phyloP scores from a whole-genome alignment of 2,797 vertebrate genomes.

The Xerus rutilus region DNA sequence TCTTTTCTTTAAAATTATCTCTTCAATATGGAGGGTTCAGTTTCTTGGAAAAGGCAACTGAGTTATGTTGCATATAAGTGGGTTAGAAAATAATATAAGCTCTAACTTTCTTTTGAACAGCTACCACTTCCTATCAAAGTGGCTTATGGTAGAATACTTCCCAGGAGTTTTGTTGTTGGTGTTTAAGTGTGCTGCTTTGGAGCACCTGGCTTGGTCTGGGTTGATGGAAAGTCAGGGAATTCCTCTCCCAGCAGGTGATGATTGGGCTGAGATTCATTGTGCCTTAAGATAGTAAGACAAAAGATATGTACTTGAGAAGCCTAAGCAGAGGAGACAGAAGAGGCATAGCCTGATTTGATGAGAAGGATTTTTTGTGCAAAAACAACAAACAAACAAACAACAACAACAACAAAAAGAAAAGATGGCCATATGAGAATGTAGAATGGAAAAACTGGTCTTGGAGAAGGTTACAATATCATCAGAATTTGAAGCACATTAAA shows the following conservation, averaged over 20 bases:
- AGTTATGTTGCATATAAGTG: constrained; percentile 5
- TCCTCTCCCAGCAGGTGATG: neutral
- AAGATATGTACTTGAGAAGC: neutral
- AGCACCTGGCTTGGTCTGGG: neutral
- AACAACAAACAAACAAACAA: neutral
- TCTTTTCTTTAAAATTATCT: constrained; percentile 20
- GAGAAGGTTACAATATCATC: neutral
- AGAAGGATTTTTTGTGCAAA: neutral
- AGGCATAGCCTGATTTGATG: neutral
- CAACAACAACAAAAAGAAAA: too few species aligned
- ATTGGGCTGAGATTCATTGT: neutral
- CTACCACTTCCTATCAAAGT: neutral
- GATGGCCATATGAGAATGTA: neutral
- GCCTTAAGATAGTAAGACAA: neutral
- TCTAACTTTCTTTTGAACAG: neutral
- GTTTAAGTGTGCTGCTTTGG: neutral
- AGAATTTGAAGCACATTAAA: neutral
- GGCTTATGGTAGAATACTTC: neutral
- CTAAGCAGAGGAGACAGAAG: neutral
- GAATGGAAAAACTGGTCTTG: rapidly evolving
- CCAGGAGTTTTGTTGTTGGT: neutral
- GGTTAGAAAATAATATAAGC: neutral
- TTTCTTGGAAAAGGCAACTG: constrained; percentile 43
- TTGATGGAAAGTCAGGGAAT: neutral
- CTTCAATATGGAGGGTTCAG: neutral